Conservation (phyloP, 2,888 invertebrate genomes). For the Tanytarsus gracilentus region DNA sequence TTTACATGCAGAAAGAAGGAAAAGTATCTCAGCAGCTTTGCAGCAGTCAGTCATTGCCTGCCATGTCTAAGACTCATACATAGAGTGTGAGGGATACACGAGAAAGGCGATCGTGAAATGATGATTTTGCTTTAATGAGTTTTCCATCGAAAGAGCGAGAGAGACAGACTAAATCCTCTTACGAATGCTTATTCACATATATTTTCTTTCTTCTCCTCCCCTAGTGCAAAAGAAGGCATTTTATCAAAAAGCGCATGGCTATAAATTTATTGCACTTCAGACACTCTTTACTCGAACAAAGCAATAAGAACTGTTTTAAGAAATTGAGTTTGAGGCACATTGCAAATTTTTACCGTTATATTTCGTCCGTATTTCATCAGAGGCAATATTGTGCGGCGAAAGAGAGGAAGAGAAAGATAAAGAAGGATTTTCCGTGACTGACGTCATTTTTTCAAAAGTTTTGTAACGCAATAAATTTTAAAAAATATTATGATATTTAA, state of each 20-base stretch:
- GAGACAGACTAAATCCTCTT: slow-evolving; percentile 19
- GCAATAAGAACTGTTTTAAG: too few species aligned
- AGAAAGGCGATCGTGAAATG: slow-evolving; percentile 8
- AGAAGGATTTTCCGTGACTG: neutral
- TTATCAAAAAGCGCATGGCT: too few species aligned
- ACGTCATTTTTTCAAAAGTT: too few species aligned
- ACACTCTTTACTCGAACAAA: too few species aligned
- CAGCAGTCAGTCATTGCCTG: neutral
- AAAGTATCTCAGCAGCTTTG: neutral
- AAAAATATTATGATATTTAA: too few species aligned
- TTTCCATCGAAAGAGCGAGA: neutral
- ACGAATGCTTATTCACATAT: too few species aligned
- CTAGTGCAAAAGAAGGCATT: too few species aligned
- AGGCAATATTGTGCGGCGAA: too few species aligned
- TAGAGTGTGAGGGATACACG: neutral
- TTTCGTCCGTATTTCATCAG: neutral
- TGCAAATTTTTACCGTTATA: neutral
- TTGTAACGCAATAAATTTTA: too few species aligned
- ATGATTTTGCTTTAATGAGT: slow-evolving; percentile 4
- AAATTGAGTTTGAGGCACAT: too few species aligned
- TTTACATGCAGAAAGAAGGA: neutral
- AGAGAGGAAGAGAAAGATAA: neutral
- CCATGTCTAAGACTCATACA: neutral
- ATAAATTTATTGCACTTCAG: too few species aligned
- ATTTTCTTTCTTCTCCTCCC: too few species aligned